Evolutionary conservation across 2,113 vertebrate genomes (phyloP), one percentile per base, ranked within the genome.

Genomic region (Bucco capensis): DNA sequence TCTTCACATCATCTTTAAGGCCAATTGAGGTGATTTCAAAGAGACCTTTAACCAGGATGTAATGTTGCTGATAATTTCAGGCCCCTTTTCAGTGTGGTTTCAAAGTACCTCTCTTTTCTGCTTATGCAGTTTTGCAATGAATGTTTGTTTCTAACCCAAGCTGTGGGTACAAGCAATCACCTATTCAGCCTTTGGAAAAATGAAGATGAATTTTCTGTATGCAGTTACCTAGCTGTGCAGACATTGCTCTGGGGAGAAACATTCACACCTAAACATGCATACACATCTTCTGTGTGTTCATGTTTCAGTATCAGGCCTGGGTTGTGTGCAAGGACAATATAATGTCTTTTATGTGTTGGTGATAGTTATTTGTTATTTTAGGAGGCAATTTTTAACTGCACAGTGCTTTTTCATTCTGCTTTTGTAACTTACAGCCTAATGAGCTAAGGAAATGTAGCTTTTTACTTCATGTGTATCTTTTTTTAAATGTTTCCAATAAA

Each of bases 401-500:
- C 5, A 2, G 7, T 17, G 21, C 35, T 70, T 93, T 71, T 82
- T 87, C 23, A 23, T 87, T 8, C 35, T 47, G 27, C 64, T 83
- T 93, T 81, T 83, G 35, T 66, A 72, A 78, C 21, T 23, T 74
- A 33, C 28, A 25, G 51, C 13, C 33, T 46, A 44, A 73, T 17
- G 40, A 8, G 10, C 31, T 74, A 22, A 62, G 62, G 35, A 72
- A 54, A 73, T 44, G 64, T 56, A 33, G 44, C n/a, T 79, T 80
- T 51, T 53, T n/a, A 56, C 76, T 72, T 72, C 18, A 24, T 49
- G 22, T 24, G 77, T 65, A 28, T 82, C 11, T 85, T 86, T 88
- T n/a, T 84, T 25, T 4, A 78, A 64, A 78, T 42, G 28, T 42
- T 30, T 62, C 62, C 51, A 96, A 96, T 96, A 96, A 96, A 96